phyloP scores from a whole-genome alignment of 2,797 vertebrate genomes.

The Chiroxiphia lanceolata region DNA sequence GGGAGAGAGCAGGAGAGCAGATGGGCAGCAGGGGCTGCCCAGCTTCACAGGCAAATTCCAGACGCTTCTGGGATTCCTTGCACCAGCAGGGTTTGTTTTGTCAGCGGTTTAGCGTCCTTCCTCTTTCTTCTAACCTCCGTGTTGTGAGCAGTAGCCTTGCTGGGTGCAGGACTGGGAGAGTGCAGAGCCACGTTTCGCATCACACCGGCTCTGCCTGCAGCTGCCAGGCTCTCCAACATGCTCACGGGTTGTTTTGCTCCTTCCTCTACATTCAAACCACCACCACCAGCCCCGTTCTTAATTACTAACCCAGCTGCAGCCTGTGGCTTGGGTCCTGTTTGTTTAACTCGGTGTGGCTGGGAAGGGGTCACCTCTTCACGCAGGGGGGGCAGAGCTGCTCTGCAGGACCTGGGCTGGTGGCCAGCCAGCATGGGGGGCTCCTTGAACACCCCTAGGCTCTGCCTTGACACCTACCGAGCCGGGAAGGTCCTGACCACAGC shows the following conservation, averaged over 20 bases:
- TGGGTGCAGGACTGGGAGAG: not conserved
- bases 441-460: not conserved
- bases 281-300: not conserved
- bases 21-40: conserved; percentile 34
- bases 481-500: not conserved
- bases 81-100: conserved; percentile 43
- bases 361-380: not conserved
- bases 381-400: not conserved
- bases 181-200: not conserved
- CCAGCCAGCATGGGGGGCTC: fast-evolving
- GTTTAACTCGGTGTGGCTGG: not conserved
- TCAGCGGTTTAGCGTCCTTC: conserved; percentile 33
- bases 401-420: not conserved
- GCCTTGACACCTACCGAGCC: not conserved
- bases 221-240: not conserved
- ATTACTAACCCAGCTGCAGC: not conserved
- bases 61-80: conserved; percentile 43
- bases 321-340: not conserved
- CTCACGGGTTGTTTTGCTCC: not conserved
- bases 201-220: not conserved
- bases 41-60: conserved; percentile 35
- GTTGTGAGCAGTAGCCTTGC: not conserved
- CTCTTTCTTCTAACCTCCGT: not conserved
- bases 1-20: not conserved
- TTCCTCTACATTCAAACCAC: not conserved